These are phyloP conservation scores for Pygathrix nemaeus DNA, from an alignment of 2,113 vertebrate genomes.

Conservation along the genomic window DNA sequence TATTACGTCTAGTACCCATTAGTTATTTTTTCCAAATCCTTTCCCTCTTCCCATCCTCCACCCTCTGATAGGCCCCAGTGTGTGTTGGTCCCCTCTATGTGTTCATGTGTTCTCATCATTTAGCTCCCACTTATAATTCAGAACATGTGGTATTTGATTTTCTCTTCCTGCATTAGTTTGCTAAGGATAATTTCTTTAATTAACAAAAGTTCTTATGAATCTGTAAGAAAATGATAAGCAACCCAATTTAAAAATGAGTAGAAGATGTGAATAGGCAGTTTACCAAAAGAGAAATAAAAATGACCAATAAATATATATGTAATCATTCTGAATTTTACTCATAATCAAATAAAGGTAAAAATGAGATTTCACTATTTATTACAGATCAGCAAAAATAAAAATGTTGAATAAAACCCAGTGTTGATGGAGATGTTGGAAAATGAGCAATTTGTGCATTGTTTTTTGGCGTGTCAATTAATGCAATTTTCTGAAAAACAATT, in stretches of 20 bases:
- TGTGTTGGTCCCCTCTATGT: too few species aligned
- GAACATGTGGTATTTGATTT: too few species aligned
- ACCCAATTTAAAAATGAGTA: neutral
- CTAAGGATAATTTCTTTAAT: neutral
- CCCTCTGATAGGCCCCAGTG: too few species aligned
- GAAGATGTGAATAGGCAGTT: neutral
- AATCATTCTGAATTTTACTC: neutral
- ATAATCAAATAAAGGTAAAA: neutral
- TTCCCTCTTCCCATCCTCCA: too few species aligned
- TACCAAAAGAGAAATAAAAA: slow-evolving; percentile 15
- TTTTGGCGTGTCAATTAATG: neutral
- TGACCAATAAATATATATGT: neutral
- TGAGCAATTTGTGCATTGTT: neutral
- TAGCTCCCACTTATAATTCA: too few species aligned
- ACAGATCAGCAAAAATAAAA: neutral
- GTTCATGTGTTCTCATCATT: too few species aligned
- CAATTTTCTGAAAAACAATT: neutral
- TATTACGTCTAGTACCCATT: too few species aligned
- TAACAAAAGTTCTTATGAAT: neutral
- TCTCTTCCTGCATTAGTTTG: too few species aligned
- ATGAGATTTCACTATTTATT: neutral
- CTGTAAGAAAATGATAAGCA: neutral
- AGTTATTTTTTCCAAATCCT: too few species aligned
- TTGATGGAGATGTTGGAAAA: neutral
- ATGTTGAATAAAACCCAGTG: neutral